Percentiles rank a stretch among this genome's conserved stretches.
phyloP scores from a whole-genome alignment of 2,888 invertebrate species.

The Brenthis daphne region DNA sequence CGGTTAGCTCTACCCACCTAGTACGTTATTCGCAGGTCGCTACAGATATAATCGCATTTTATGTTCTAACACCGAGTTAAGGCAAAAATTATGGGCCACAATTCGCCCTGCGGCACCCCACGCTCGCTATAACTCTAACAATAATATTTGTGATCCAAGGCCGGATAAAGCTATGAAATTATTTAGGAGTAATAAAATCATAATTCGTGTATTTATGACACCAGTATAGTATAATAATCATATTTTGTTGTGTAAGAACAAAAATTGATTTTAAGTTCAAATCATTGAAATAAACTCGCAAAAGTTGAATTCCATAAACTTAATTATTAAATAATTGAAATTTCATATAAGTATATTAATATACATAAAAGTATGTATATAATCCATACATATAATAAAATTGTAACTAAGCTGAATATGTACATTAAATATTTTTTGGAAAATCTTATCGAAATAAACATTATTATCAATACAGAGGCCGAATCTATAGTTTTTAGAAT shows the following conservation, averaged over 20 bases:
- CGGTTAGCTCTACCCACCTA: constrained; percentile 67
- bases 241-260: background rate
- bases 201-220: constrained; percentile 35
- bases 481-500: too few relatives aligned
- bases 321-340: too few relatives aligned
- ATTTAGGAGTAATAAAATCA: constrained; percentile 53
- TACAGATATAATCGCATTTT: constrained; percentile 79
- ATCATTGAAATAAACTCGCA: too few relatives aligned
- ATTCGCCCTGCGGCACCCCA: constrained; percentile 74
- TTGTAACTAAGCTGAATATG: too few relatives aligned
- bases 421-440: too few relatives aligned
- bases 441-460: too few relatives aligned
- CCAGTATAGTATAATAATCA: constrained; percentile 14
- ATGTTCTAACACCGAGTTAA: constrained; percentile 80
- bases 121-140: constrained; percentile 69
- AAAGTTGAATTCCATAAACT: too few relatives aligned
- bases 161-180: constrained; percentile 64
- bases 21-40: constrained; percentile 71
- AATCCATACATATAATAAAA: too few relatives aligned
- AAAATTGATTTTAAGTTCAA: background rate
- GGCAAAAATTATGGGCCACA: constrained; percentile 78
- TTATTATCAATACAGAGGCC: too few relatives aligned
- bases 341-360: too few relatives aligned
- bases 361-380: too few relatives aligned
- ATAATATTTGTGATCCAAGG: constrained; percentile 72